Base-by-base conservation (phyloP, 2,797 vertebrate species). In the Poeciliopsis paucimaculata region DNA sequence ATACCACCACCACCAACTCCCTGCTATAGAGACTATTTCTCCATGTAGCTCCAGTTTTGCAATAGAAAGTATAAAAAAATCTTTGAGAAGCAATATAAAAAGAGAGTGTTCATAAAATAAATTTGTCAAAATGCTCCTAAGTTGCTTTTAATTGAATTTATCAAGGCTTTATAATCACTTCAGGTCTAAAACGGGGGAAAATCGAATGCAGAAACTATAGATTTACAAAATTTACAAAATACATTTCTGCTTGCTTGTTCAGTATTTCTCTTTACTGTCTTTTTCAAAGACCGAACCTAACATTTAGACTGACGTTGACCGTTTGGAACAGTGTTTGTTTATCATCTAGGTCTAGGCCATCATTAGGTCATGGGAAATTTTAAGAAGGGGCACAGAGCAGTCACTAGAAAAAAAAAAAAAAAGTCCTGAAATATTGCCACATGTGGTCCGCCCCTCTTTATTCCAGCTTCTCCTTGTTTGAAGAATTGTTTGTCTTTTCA, bases 361-460 rank as follows among this genome's bases (percentile, higher is more conserved):
- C 60, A 70, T 72, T 12, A 71, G 90, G 91, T 91, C 93, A 88
- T 93, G 93, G 92, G 93, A 94, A 94, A 80, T 82, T 81, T 64
- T 85, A 31, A 34, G 84, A 82, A 49, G 75, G 84, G 85, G 85
- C 77, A 6, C 12, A 3, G 18, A 79, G 57, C 70, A 86, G 88
- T 89, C 90, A 79, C 28, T 18, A 71, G 84, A 75, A 87, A 93
- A 90, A 86, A 90, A 90, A 86, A 90, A 87, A 86, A 7, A 41
- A 79, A 86, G 86, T 53, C 80, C 85, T 83, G 64, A 72, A 62
- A 34, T 36, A 73, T 47, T 86, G 55, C 89, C 87, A 88, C 84
- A 86, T 88, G 72, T 83, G 82, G 78, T 77, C 47, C 13, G 36
- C 78, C 23, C 71, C 75, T 72, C n/a, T 57, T 76, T 76, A 81